These are phyloP conservation scores for Peromyscus californicus DNA, from an alignment of 2,113 vertebrate genomes.

Conservation along the genomic window DNA sequence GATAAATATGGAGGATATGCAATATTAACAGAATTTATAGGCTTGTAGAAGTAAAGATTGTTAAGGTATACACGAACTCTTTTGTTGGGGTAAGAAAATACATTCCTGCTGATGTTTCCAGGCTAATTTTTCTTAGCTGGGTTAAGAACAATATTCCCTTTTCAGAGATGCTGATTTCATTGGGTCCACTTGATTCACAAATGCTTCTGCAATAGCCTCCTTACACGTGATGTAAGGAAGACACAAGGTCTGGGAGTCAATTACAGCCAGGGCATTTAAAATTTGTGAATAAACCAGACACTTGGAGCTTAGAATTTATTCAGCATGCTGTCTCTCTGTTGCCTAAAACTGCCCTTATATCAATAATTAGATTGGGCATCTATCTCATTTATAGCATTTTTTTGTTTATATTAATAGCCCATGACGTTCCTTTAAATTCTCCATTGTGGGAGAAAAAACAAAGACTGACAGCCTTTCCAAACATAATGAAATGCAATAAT, in stretches of 20 bases:
- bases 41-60: background rate
- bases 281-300: background rate
- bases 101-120: background rate
- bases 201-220: background rate
- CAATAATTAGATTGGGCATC: background rate
- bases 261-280: background rate
- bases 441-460: background rate
- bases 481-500: constrained; percentile 22
- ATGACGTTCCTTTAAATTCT: background rate
- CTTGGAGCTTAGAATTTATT: background rate
- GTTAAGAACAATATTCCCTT: background rate
- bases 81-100: background rate
- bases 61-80: too few relatives aligned
- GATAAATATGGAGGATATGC: background rate
- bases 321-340: background rate
- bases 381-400: background rate
- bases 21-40: background rate
- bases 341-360: background rate
- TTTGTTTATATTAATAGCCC: background rate
- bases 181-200: background rate
- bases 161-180: background rate
- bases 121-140: background rate
- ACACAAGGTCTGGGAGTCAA: background rate
- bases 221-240: background rate
- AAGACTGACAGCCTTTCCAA: background rate